Evolutionary conservation across 1,140 invertebrate genomes (phyloP).

Genomic region (Gryon sp.): DNA sequence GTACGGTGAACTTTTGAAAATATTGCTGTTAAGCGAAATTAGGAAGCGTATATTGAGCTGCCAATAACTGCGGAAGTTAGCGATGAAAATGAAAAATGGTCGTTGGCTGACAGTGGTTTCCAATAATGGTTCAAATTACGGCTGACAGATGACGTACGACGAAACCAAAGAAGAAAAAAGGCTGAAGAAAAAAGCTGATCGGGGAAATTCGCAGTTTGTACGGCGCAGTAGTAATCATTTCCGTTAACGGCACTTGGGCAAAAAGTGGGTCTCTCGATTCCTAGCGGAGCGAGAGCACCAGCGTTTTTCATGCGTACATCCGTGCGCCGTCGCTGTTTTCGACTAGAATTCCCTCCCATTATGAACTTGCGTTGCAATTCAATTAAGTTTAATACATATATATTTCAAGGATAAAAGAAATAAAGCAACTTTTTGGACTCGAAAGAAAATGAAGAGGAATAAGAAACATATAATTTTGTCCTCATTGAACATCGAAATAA

Average conservation of each 20-base stretch:
- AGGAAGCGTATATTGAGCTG: too few relatives aligned
- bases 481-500: too few relatives aligned
- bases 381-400: too few relatives aligned
- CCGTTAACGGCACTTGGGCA: constrained; percentile 52
- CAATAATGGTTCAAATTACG: constrained; percentile 21
- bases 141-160: constrained; percentile 23
- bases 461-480: too few relatives aligned
- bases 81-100: constrained; percentile 21
- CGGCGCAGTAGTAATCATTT: constrained; percentile 45
- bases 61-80: not conserved
- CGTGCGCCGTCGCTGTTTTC: constrained; percentile 8
- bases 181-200: not conserved
- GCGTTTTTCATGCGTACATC: constrained; percentile 22
- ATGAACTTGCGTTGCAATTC: constrained; percentile 28
- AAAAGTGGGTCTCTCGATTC: constrained; percentile 47
- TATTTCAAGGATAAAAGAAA: too few relatives aligned
- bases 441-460: too few relatives aligned
- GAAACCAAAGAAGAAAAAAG: constrained; percentile 20
- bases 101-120: not conserved
- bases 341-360: constrained; percentile 28
- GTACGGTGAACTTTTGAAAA: too few relatives aligned
- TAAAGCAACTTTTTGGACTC: too few relatives aligned
- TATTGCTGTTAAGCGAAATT: too few relatives aligned
- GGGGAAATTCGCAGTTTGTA: constrained; percentile 38
- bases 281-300: constrained; percentile 21